phyloP scores from a whole-genome alignment of 2,797 vertebrate species.

The Rhincodon typus region DNA sequence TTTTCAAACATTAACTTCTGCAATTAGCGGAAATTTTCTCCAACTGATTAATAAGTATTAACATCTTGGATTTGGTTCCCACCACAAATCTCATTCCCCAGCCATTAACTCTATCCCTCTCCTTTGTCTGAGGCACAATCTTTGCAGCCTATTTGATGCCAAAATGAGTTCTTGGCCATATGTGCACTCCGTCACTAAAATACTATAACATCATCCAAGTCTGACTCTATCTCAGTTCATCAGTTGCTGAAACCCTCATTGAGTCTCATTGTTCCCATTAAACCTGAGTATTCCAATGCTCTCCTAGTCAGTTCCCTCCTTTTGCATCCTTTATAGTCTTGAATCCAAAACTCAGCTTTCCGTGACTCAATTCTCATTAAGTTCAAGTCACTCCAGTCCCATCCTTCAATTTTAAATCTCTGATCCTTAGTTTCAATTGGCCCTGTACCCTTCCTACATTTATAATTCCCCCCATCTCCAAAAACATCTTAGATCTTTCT shows the following conservation, averaged over 20 bases:
- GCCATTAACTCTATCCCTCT: neutral
- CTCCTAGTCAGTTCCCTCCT: too few relatives aligned
- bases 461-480: neutral
- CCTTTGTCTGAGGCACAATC: neutral
- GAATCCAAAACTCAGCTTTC: too few relatives aligned
- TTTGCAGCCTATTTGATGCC: neutral
- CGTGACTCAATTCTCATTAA: too few relatives aligned
- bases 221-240: too few relatives aligned
- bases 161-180: neutral
- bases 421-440: too few relatives aligned
- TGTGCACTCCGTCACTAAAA: neutral
- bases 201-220: neutral
- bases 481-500: neutral
- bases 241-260: too few relatives aligned
- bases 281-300: too few relatives aligned
- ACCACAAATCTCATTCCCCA: neutral
- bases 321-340: too few relatives aligned
- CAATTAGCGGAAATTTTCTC: neutral
- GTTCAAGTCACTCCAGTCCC: too few relatives aligned
- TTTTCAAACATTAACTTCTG: neutral
- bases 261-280: too few relatives aligned
- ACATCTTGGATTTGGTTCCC: neutral
- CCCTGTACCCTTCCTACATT: neutral
- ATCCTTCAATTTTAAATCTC: too few relatives aligned
- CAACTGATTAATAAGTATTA: neutral